Percentiles rank a stretch among this genome's conserved stretches.
Conservation (phyloP, 92 coral and sea anemone genomes). For the Parazoanthus atlanticus region DNA sequence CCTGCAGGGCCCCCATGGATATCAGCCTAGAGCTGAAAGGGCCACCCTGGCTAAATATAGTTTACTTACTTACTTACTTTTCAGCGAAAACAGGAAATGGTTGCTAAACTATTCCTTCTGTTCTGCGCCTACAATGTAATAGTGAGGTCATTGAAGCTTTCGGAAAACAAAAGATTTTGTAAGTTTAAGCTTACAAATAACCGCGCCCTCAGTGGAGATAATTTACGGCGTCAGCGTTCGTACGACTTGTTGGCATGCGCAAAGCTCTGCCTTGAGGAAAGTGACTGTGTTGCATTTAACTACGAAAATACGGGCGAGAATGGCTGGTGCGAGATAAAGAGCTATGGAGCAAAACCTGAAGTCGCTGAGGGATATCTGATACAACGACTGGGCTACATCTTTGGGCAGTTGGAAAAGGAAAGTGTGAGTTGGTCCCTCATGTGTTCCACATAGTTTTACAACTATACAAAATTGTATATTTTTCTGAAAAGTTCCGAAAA, state of each 20-base stretch:
- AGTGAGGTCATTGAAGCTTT: neutral
- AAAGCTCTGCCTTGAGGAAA: constrained; percentile 54
- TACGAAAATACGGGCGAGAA: constrained; percentile 43
- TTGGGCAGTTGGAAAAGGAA: neutral
- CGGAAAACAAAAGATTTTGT: constrained; percentile 46
- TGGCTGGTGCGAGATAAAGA: constrained; percentile 61
- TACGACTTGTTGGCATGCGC: constrained; percentile 65
- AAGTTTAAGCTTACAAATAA: constrained; percentile 39
- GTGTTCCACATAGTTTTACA: too few relatives aligned
- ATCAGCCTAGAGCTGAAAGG: too few relatives aligned
- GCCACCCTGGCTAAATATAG: too few relatives aligned
- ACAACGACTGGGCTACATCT: neutral
- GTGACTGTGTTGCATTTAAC: constrained; percentile 66
- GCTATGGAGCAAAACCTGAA: neutral
- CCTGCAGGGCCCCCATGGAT: too few relatives aligned
- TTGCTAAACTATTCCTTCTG: neutral
- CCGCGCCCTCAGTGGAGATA: constrained; percentile 56
- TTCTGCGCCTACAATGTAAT: neutral
- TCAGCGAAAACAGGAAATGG: too few relatives aligned
- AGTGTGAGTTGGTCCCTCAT: neutral
- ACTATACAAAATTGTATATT: too few relatives aligned
- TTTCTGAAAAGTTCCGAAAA: too few relatives aligned
- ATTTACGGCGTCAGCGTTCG: constrained; percentile 54
- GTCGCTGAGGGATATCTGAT: neutral
- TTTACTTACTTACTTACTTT: too few relatives aligned